These are phyloP conservation scores for Formica aserva DNA, from an alignment of 2,888 invertebrate genomes.

Conservation along the genomic window DNA sequence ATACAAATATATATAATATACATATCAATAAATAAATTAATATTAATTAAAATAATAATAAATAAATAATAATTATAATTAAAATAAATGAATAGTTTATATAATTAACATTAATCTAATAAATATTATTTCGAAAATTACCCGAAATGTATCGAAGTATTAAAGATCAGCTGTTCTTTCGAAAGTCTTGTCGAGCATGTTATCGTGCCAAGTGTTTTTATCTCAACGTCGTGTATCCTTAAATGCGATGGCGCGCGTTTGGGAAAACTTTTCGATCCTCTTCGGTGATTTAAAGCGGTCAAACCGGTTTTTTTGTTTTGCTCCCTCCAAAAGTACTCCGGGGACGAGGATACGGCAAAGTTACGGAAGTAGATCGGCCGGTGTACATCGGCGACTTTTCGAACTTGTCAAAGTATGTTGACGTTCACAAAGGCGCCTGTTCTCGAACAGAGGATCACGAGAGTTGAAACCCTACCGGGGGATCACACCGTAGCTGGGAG, in stretches of 20 bases:
- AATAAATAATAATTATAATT: too few species aligned
- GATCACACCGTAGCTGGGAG: constrained; percentile 66
- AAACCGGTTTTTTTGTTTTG: constrained; percentile 58
- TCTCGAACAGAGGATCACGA: constrained; percentile 66
- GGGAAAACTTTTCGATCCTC: constrained; percentile 45
- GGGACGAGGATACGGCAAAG: constrained; percentile 56
- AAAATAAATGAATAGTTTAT: neutral
- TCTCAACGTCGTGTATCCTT: neutral
- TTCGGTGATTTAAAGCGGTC: constrained; percentile 59
- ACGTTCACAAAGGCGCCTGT: constrained; percentile 73
- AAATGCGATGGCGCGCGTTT: constrained; percentile 38
- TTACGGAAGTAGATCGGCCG: constrained; percentile 69
- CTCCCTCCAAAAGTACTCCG: neutral
- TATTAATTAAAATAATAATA: too few species aligned
- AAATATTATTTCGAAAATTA: constrained; percentile 17
- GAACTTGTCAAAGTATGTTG: constrained; percentile 72
- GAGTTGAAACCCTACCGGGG: constrained; percentile 72
- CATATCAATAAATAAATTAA: too few species aligned
- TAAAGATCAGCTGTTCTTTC: constrained; percentile 42
- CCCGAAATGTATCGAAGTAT: neutral
- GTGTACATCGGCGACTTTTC: constrained; percentile 71
- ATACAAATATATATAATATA: too few species aligned
- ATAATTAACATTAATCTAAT: constrained; percentile 10
- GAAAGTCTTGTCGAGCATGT: constrained; percentile 11
- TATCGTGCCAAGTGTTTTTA: constrained; percentile 30